phyloP scores from a whole-genome alignment of 2,113 vertebrate species.

The Lonchura striata region DNA sequence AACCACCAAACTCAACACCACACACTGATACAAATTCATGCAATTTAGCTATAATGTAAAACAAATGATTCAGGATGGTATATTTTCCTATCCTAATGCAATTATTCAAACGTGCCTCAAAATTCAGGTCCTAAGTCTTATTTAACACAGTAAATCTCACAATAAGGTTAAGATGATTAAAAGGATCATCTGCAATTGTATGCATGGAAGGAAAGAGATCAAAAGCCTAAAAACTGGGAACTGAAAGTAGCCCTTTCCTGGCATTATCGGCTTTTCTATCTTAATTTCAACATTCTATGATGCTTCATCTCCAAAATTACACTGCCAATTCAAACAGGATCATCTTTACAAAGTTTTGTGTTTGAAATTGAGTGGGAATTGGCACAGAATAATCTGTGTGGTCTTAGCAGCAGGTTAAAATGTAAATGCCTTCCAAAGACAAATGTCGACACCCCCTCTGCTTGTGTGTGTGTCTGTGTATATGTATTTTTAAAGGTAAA shows the following conservation, averaged over 20 bases:
- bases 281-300: neutral
- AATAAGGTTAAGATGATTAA: slow-evolving; percentile 22
- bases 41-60: neutral
- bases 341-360: neutral
- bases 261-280: neutral
- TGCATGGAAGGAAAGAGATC: slow-evolving; percentile 4
- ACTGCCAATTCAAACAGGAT: neutral
- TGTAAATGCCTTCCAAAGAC: neutral
- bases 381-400: neutral
- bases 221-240: neutral
- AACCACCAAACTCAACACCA: neutral
- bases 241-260: neutral
- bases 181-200: neutral
- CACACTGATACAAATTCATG: neutral
- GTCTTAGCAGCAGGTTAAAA: neutral
- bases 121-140: slow-evolving; percentile 20
- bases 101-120: slow-evolving; percentile 4
- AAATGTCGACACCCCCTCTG: neutral
- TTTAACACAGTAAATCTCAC: neutral
- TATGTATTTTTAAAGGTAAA: neutral
- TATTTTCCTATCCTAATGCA: slow-evolving; percentile 17
- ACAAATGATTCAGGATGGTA: neutral
- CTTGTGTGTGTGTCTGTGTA: neutral
- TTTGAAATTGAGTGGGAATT: neutral
- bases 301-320: neutral